Percentiles rank a stretch among this genome's conserved stretches.
Conservation (phyloP, 2,888 invertebrate genomes). For the Apodemia zela region DNA sequence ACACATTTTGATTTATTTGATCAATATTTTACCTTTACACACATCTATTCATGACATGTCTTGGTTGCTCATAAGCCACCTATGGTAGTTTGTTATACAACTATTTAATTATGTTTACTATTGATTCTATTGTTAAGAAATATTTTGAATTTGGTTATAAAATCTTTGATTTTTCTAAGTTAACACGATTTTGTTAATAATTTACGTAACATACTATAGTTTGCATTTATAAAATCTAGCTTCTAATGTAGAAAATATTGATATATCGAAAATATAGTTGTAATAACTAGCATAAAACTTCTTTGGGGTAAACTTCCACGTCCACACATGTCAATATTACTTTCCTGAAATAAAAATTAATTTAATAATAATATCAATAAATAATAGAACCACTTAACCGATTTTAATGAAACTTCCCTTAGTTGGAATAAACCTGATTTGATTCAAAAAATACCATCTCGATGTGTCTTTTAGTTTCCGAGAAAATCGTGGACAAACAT, state of each 20-base stretch:
- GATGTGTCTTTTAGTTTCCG: too few relatives aligned
- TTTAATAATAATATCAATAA: not conserved
- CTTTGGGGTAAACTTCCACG: conserved; percentile 52
- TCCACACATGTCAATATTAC: conserved; percentile 84
- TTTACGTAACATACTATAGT: not conserved
- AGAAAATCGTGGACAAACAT: too few relatives aligned
- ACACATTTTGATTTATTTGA: too few relatives aligned
- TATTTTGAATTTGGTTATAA: not conserved
- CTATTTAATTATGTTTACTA: not conserved
- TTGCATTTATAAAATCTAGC: not conserved
- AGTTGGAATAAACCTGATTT: too few relatives aligned
- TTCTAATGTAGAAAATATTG: conserved; percentile 31
- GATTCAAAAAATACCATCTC: too few relatives aligned
- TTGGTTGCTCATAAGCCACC: too few relatives aligned
- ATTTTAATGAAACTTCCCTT: too few relatives aligned
- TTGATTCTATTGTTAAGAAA: not conserved
- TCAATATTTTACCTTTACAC: too few relatives aligned
- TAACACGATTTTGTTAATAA: not conserved
- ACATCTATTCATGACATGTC: too few relatives aligned
- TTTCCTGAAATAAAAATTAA: conserved; percentile 73
- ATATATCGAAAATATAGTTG: conserved; percentile 39
- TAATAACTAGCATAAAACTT: conserved; percentile 31
- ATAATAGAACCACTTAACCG: too few relatives aligned
- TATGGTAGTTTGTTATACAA: too few relatives aligned
- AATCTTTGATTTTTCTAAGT: conserved; percentile 2